phyloP scores from a whole-genome alignment of 2,113 vertebrate species.

The Calidris pygmaea region DNA sequence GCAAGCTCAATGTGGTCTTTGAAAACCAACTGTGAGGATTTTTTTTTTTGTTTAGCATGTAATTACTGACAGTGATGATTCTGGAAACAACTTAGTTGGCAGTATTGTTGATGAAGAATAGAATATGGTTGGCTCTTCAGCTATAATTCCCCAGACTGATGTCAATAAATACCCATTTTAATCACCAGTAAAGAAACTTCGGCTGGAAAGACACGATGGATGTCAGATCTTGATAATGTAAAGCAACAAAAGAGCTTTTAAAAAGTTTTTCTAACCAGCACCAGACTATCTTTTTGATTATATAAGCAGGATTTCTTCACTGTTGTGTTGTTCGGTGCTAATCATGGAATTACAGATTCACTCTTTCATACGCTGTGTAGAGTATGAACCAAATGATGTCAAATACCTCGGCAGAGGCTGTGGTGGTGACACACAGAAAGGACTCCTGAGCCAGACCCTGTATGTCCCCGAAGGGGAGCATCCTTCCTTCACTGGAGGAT shows the following conservation, averaged over 20 bases:
- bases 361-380: neutral
- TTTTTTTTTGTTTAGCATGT: conserved; percentile 46
- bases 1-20: conserved; percentile 25
- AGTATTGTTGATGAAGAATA: conserved; percentile 59
- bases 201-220: conserved; percentile 47
- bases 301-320: conserved; percentile 54
- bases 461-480: fast-evolving
- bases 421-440: neutral
- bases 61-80: conserved; percentile 63
- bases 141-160: conserved; percentile 59
- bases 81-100: conserved; percentile 65
- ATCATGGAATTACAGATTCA: conserved; percentile 44
- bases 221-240: conserved; percentile 59
- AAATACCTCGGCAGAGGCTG: neutral
- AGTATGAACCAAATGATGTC: neutral
- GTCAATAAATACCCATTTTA: conserved; percentile 68
- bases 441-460: neutral
- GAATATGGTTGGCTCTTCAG: conserved; percentile 56
- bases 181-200: conserved; percentile 63
- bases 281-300: conserved; percentile 53
- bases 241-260: conserved; percentile 52
- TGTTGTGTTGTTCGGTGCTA: conserved; percentile 28
- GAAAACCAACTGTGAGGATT: conserved; percentile 19
- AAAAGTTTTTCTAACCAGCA: conserved; percentile 11
- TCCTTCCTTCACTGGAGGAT: neutral